Evolutionary conservation across 1,140 invertebrate species (phyloP).

Genomic region (Temnothorax curvispinosus): DNA sequence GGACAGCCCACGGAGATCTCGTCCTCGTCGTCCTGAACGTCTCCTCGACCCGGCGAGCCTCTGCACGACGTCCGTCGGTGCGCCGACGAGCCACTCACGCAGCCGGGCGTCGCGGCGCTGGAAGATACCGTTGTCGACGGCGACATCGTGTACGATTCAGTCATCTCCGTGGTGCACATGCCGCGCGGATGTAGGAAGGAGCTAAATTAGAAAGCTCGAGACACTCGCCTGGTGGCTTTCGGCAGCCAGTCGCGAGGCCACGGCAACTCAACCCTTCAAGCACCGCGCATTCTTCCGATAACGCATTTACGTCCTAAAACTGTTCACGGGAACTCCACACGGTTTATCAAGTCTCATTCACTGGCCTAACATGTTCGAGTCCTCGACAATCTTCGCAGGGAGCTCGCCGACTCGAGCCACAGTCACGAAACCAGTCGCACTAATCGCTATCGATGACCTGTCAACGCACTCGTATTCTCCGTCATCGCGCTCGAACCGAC

Average conservation of each 20-base stretch:
- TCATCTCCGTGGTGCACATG: conserved; percentile 85
- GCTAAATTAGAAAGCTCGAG: conserved; percentile 14
- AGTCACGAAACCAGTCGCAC: conserved; percentile 29
- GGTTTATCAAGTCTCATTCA: conserved; percentile 11
- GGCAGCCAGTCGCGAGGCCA: conserved; percentile 35
- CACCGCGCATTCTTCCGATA: conserved; percentile 13
- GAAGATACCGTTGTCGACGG: conserved; percentile 83
- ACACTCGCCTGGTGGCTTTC: not conserved
- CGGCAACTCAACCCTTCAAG: conserved; percentile 3
- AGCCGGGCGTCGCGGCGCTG: conserved; percentile 79
- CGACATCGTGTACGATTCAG: conserved; percentile 83
- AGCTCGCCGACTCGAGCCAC: not conserved
- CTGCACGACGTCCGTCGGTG: conserved; percentile 68
- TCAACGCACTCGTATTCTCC: conserved; percentile 27
- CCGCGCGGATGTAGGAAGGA: conserved; percentile 31
- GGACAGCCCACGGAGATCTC: conserved; percentile 92
- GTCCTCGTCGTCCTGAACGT: conserved; percentile 86
- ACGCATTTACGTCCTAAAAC: not conserved
- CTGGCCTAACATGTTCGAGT: conserved; percentile 10
- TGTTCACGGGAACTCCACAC: conserved; percentile 9
- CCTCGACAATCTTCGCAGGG: not conserved
- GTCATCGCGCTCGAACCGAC: conserved; percentile 15
- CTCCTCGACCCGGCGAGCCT: conserved; percentile 55
- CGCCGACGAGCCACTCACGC: conserved; percentile 70
- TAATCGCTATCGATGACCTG: conserved; percentile 29